Percentiles rank a stretch among this genome's conserved stretches.
These are phyloP conservation scores for Pteronotus mesoamericanus DNA, from an alignment of 2,797 vertebrate genomes.

Conservation along the genomic window DNA sequence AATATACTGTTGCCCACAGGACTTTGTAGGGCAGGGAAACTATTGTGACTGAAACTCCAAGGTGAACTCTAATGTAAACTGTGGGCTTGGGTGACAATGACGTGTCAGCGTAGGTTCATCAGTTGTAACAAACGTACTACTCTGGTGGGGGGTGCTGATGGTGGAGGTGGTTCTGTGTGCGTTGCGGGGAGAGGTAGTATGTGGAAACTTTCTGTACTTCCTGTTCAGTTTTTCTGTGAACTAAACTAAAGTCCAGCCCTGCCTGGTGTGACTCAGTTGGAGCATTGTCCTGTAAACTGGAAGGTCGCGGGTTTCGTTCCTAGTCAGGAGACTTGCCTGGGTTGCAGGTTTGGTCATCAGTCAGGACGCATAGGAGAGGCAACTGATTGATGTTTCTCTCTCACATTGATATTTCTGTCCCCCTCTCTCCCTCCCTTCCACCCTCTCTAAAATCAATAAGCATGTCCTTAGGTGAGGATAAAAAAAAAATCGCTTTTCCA, in stretches of 20 bases:
- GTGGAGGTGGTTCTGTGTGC: not conserved
- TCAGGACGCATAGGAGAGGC: not conserved
- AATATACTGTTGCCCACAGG: not conserved
- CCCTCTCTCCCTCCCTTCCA: not conserved
- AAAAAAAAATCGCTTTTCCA: no score
- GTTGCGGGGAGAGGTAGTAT: not conserved
- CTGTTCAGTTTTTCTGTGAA: not conserved
- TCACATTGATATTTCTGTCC: not conserved
- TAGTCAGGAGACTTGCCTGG: not conserved
- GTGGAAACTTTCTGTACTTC: not conserved
- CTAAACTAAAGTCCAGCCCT: not conserved
- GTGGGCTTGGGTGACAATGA: not conserved
- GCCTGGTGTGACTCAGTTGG: not conserved
- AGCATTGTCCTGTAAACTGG: not conserved
- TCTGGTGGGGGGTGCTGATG: not conserved
- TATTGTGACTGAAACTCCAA: not conserved
- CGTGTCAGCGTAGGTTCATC: not conserved
- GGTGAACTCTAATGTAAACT: not conserved
- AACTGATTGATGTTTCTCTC: not conserved
- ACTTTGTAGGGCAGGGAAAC: no score
- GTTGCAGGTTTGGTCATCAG: not conserved
- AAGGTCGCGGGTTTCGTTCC: not conserved
- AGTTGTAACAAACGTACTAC: not conserved
- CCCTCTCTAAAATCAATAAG: not conserved
- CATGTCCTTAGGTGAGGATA: no score